These are phyloP conservation scores for Hypomecis atomaria DNA, from an alignment of 2,888 invertebrate genomes.

Conservation along the genomic window DNA sequence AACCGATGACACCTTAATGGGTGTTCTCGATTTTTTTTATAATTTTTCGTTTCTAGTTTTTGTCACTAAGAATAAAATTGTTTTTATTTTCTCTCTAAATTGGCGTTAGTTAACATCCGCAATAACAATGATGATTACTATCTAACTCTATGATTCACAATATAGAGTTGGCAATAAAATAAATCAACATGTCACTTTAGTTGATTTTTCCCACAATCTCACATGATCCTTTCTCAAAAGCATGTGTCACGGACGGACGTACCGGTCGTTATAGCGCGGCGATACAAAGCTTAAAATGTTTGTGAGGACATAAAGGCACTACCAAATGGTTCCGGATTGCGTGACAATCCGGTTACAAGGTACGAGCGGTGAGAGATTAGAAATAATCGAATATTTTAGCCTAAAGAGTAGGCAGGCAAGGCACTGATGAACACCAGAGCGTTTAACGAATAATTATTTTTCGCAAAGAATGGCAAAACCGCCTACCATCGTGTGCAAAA, in stretches of 20 bases:
- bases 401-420: too few relatives aligned
- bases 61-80: too few relatives aligned
- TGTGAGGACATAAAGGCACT: slow-evolving; percentile 75
- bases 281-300: slow-evolving; percentile 74
- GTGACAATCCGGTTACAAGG: slow-evolving; percentile 28
- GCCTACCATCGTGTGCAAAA: too few relatives aligned
- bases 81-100: too few relatives aligned
- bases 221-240: slow-evolving; percentile 48
- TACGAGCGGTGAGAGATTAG: slow-evolving; percentile 10
- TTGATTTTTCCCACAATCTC: slow-evolving; percentile 55
- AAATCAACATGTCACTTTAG: slow-evolving; percentile 16
- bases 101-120: background rate
- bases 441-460: too few relatives aligned
- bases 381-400: too few relatives aligned
- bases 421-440: too few relatives aligned
- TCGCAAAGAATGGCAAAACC: too few relatives aligned
- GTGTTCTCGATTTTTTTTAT: too few relatives aligned
- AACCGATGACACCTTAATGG: too few relatives aligned
- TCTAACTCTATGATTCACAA: slow-evolving; percentile 2
- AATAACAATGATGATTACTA: background rate
- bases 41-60: too few relatives aligned
- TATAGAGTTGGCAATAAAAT: slow-evolving; percentile 7
- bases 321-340: slow-evolving; percentile 70
- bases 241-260: slow-evolving; percentile 58
- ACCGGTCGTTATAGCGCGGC: slow-evolving; percentile 58